Evolutionary conservation across 2,888 invertebrate genomes (phyloP), one percentile per base, ranked within the genome.

Genomic region (Abscondita cerata): DNA sequence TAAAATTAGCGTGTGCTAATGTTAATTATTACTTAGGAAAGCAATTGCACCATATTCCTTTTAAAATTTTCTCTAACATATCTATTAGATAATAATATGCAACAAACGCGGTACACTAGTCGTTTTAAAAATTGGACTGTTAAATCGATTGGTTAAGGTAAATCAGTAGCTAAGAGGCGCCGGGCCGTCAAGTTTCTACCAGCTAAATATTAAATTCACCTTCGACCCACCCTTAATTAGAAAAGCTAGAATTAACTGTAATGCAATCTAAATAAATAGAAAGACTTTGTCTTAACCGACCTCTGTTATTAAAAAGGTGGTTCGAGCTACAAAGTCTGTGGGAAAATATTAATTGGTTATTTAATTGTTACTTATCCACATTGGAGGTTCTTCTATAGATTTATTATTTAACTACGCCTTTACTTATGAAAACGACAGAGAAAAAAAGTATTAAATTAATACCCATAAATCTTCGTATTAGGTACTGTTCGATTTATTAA

Each of bases 401-500:
- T 62, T 58, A 62, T 62, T 53, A 50, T 61, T 61, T 52, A 52
- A 52, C 52, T 41, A 56, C 52, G 38, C 48, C 48, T 52, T 61
- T 25, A 25, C 19, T 19, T 48, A 31, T 31, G 47, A 48, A 46
- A 46, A 48, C 47, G 12, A 5, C 2, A 8, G 12, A 31, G 18
- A 20, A 18, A 48, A 48, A 48, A 20, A 25, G 70, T 75, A 76
- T 76, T 25, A 25, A 25, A 25, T 25, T 25, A 25, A 25, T 25
- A 25, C 25, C 6, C 25, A 25, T 25, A 25, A 25, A 25, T 25
- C 25, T 25, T 25, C 4, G 25, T n/a, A n/a, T n/a, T n/a, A n/a
- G n/a, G n/a, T n/a, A 78, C 77, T 78, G 76, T 77, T 76, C 73
- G 74, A 74, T 74, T 76, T 73, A 75, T 74, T 70, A 75, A 75